Evolutionary conservation across 1,140 invertebrate genomes (phyloP), one percentile per base, ranked within the genome.

Genomic region (Stenopsyche tienmushanensis): DNA sequence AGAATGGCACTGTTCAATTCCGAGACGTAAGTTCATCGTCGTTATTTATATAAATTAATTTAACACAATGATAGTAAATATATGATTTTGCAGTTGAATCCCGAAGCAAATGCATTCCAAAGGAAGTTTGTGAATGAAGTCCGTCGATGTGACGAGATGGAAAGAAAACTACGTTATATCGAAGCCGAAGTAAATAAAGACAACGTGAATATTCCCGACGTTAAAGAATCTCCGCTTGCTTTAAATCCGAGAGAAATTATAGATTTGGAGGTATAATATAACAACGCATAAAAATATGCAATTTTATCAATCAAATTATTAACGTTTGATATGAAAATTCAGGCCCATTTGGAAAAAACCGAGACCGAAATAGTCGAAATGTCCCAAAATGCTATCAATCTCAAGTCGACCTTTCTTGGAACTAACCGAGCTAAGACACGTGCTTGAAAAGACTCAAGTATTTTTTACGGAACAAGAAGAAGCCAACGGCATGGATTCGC

Each of bases 181-280:
- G 95, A 98, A 75, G 90, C 91, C 24, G 96, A 99, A 82, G 95
- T 99, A 13, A 91, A 90, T 72, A 98, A 97, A 79, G 97, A 98
- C 79, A 87, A 85, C 7, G 88, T 91, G 1, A 80, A 78, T 3
- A 90, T 98, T 66, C 83, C 90, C 2, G 91, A 95, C 63, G 89
- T 93, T 62, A 87, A 88, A 67, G 94, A 97, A 71, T 86, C 93
- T 55, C 90, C 90, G 3, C 79, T 94, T 71, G 96, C 96, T 8
- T 97, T 97, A 3, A 95, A 94, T 75, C 95, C 97, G 5, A 85
- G 95, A 64, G 96, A 97, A 81, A 98, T 98, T 78, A 97, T 97
- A 72, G 92, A 98, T 79, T 82, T 98, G 64, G 95, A 97, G 86
- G 92, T 34, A 7, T 34, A 34, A 13, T 13, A 34, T 34, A 34